phyloP scores from a whole-genome alignment of 2,113 vertebrate genomes.

The Andinoacara biseriatus region DNA sequence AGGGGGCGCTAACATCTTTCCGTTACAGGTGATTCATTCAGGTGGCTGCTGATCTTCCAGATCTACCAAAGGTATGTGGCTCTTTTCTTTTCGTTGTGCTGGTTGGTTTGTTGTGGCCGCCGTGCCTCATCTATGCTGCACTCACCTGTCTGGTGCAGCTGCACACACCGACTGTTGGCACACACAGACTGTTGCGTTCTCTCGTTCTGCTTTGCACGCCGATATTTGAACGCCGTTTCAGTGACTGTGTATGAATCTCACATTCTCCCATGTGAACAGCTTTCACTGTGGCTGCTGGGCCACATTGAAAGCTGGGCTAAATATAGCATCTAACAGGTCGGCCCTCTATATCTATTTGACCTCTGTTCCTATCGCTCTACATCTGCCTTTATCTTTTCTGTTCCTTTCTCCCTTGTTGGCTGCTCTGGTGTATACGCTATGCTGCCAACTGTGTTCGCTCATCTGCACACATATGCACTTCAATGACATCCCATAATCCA shows the following conservation, averaged over 20 bases:
- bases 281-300: background rate
- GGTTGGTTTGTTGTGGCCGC: background rate
- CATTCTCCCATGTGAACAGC: background rate
- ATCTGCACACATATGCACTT: too few species aligned
- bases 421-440: too few species aligned
- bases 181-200: background rate
- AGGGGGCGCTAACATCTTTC: background rate
- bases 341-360: background rate
- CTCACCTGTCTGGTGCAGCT: background rate
- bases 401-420: too few species aligned
- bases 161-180: background rate
- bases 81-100: background rate
- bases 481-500: too few species aligned
- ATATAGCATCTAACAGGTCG: background rate
- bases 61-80: background rate
- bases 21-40: background rate
- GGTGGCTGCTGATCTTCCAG: background rate
- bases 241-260: background rate
- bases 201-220: background rate
- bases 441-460: too few species aligned
- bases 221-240: background rate
- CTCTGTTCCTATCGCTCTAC: background rate
- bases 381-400: background rate
- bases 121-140: background rate
- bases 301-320: background rate